Conservation (phyloP, 2,888 invertebrate genomes). For the Dynastes hyllus region DNA sequence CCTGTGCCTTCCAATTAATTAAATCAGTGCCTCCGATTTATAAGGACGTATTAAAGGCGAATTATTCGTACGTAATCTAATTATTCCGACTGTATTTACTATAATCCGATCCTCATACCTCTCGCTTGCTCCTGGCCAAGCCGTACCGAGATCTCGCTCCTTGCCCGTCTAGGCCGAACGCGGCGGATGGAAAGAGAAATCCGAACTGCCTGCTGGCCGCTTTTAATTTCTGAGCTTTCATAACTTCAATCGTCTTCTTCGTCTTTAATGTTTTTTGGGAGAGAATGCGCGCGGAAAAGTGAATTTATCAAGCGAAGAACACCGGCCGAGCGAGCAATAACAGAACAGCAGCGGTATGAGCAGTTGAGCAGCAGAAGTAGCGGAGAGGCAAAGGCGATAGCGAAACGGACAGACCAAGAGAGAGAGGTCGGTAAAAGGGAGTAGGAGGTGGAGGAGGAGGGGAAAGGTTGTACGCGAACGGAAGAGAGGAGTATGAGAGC, state of each 20-base stretch:
- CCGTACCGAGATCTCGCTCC: neutral
- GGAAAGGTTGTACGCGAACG: constrained; percentile 58
- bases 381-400: constrained; percentile 1
- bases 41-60: constrained; percentile 70
- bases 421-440: constrained; percentile 3
- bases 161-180: neutral
- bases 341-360: constrained; percentile 54
- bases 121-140: neutral
- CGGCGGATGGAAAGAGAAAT: constrained; percentile 8
- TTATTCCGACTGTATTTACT: constrained; percentile 70
- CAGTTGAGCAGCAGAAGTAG: constrained; percentile 30
- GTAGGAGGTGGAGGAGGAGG: constrained; percentile 47
- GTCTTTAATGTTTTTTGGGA: constrained; percentile 53
- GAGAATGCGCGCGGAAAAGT: constrained; percentile 68
- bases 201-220: constrained; percentile 53
- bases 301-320: constrained; percentile 70
- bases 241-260: constrained; percentile 70
- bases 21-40: constrained; percentile 66
- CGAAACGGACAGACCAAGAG: constrained; percentile 35
- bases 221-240: constrained; percentile 72
- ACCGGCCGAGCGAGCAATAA: constrained; percentile 71
- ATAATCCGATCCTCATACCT: constrained; percentile 61
- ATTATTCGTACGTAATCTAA: constrained; percentile 71
- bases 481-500: constrained; percentile 20
- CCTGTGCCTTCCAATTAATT: constrained; percentile 57